phyloP scores from a whole-genome alignment of 2,888 invertebrate species.

The Apotomis betuletana region DNA sequence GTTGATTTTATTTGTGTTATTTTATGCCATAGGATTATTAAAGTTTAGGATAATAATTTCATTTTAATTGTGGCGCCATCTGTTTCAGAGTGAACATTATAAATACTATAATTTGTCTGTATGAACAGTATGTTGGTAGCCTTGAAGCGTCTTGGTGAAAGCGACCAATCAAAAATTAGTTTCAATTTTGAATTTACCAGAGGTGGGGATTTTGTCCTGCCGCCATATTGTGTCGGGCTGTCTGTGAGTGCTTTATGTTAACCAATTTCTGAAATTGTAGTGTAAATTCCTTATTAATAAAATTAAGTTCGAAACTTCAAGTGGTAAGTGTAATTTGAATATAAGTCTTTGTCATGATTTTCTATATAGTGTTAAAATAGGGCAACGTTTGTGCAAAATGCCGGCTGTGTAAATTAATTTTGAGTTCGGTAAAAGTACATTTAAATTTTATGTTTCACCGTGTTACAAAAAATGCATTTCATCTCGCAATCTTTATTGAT shows the following conservation, averaged over 20 bases:
- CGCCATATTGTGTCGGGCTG: constrained; percentile 82
- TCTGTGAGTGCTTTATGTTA: constrained; percentile 80
- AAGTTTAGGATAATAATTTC: too few species aligned
- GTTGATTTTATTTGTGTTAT: too few species aligned
- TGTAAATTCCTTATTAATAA: constrained; percentile 72
- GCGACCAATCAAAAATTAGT: constrained; percentile 69
- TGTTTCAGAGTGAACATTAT: constrained; percentile 37
- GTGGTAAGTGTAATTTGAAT: constrained; percentile 71
- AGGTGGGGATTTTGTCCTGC: constrained; percentile 79
- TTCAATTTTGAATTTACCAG: constrained; percentile 77
- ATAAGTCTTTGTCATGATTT: constrained; percentile 72
- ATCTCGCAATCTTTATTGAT: constrained; percentile 9
- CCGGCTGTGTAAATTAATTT: constrained; percentile 53
- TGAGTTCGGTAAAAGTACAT: constrained; percentile 41
- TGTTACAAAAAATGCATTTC: constrained; percentile 5
- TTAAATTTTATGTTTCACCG: constrained; percentile 31
- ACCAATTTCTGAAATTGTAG: constrained; percentile 65
- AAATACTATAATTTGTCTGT: constrained; percentile 36
- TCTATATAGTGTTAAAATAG: constrained; percentile 45
- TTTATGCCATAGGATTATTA: too few species aligned
- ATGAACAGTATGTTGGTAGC: constrained; percentile 56
- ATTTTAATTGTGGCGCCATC: constrained; percentile 15
- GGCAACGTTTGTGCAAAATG: constrained; percentile 45
- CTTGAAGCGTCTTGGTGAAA: constrained; percentile 71
- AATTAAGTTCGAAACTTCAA: constrained; percentile 73